Evolutionary conservation across 2,113 vertebrate species (phyloP), one percentile per base, ranked within the genome.

Genomic region (Callospermophilus lateralis): DNA sequence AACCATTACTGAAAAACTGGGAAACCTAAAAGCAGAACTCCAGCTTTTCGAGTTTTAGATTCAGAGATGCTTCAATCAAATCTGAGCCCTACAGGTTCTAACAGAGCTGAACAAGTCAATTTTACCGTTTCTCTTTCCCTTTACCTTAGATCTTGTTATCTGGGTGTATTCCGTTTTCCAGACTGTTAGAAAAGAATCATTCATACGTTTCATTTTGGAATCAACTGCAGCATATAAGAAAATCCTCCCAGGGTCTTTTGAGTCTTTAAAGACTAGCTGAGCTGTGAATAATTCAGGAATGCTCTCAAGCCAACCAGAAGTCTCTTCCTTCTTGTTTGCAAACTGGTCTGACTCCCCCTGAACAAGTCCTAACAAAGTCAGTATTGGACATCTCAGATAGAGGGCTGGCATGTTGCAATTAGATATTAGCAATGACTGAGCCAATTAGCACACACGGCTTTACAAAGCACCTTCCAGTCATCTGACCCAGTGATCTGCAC

Each of bases 321-420:
- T 89, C 61, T 90, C 76, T 89, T 88, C 91, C 73, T 85, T 63
- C 86, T 79, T 94, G 22, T 79, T 58, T 80, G 72, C 68, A 89
- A 91, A 92, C 84, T 90, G 61, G 63, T 67, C 89, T 68, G 93
- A 85, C 73, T 70, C 45, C 58, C 92, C 74, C 65, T n/a, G 37
- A 87, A 72, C 92, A 96, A 89, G 95, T 53, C 67, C 2, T 42
- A 94, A 94, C 55, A 61, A 1, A 24, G 61, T 39, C 34, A 8
- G 37, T 53, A 42, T 30, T 16, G 13, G 45, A 68, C 94, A 80
- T 26, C 95, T 45, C 61, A 51, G 34, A 17, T 17, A 9, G 6
- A 6, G 6, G 4, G 19, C 26, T 45, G 63, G 91, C 42, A 4
- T 0, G 8, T 30, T 16, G 91, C 68, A 39, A 17, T 34, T 34